These are phyloP conservation scores for Acronicta alni DNA, from an alignment of 2,888 invertebrate genomes.

Conservation along the genomic window DNA sequence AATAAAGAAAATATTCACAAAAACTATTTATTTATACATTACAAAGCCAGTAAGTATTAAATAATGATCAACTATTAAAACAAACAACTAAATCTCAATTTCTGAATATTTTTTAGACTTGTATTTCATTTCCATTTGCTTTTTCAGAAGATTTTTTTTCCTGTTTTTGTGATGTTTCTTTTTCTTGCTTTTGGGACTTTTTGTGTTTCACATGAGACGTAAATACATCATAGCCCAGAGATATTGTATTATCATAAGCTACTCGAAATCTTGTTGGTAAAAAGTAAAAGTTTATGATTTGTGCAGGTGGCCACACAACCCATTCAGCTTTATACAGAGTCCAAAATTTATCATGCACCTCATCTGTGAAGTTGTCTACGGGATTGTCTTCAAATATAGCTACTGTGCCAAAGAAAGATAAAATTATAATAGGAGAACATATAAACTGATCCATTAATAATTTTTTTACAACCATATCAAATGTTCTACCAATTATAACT, in stretches of 20 bases:
- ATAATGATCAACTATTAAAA: background rate
- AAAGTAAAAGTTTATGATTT: conserved; percentile 97
- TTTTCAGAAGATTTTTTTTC: conserved; percentile 1
- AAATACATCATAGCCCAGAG: conserved; percentile 95
- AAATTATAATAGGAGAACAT: conserved; percentile 94
- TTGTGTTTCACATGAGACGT: conserved; percentile 94
- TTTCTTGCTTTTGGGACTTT: conserved; percentile 52
- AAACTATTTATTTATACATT: conserved; percentile 27
- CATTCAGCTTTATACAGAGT: conserved; percentile 96
- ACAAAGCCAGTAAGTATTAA: conserved; percentile 3
- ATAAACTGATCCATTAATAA: conserved; percentile 94
- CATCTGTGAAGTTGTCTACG: conserved; percentile 90
- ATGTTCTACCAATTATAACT: conserved; percentile 91
- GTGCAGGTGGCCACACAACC: conserved; percentile 97
- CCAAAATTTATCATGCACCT: conserved; percentile 93
- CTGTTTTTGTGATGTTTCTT: conserved; percentile 25
- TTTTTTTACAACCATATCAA: conserved; percentile 92
- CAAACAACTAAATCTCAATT: too few relatives aligned
- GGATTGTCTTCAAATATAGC: conserved; percentile 92
- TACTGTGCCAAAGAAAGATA: conserved; percentile 93
- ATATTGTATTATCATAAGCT: conserved; percentile 95
- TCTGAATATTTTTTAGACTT: background rate
- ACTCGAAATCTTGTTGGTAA: conserved; percentile 95
- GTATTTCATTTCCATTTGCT: conserved; percentile 1
- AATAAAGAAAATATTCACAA: background rate